Conservation (phyloP, 2,797 vertebrate species). For the Diglossa cyanea region DNA sequence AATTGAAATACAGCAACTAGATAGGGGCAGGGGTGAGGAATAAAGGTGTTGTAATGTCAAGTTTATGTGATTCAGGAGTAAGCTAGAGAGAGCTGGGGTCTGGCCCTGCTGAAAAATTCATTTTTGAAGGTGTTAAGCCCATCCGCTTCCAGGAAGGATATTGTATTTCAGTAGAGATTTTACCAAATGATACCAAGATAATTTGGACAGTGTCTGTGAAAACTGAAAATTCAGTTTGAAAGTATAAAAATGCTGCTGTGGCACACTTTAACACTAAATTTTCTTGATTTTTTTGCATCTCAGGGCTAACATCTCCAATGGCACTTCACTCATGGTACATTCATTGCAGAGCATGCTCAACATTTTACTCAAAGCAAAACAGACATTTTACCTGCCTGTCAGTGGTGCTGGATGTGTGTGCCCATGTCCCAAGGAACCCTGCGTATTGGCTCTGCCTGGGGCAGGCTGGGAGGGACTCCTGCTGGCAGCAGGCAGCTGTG, state of each 20-base stretch:
- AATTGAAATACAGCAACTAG: not conserved
- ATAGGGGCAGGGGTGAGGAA: not conserved
- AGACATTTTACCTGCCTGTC: not conserved
- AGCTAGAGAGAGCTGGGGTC: not conserved
- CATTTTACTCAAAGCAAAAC: not conserved
- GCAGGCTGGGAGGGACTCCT: not conserved
- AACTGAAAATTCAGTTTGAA: not conserved
- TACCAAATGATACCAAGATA: not conserved
- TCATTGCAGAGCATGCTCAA: not conserved
- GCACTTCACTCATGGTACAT: fast-evolving
- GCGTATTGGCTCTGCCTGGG: fast-evolving
- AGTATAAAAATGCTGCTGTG: not conserved
- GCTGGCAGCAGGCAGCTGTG: not conserved
- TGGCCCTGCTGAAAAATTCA: not conserved
- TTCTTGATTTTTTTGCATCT: not conserved
- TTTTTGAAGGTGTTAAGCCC: not conserved
- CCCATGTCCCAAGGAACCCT: fast-evolving
- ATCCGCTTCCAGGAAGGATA: not conserved
- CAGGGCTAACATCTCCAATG: not conserved
- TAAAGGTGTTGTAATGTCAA: not conserved
- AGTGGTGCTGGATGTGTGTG: not conserved
- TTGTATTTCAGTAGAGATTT: not conserved
- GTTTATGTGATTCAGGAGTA: not conserved
- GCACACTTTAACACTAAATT: not conserved
- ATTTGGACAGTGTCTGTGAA: not conserved